Conservation (phyloP, 2,888 invertebrate genomes). For the Malachius bipustulatus region DNA sequence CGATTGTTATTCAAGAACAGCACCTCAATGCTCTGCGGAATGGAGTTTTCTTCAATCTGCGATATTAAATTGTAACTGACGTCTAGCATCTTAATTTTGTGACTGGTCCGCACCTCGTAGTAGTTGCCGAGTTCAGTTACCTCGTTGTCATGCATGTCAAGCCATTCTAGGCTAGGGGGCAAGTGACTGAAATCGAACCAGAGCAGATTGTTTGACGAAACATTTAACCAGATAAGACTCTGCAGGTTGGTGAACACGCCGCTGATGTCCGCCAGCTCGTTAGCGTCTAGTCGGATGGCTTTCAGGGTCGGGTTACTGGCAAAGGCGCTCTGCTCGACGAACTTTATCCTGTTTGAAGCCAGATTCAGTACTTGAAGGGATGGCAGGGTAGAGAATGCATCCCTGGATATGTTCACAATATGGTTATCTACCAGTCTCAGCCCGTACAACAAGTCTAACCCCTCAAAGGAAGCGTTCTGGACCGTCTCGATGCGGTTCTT, state of each 20-base stretch:
- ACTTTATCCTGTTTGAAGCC: constrained; percentile 65
- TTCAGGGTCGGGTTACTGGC: constrained; percentile 59
- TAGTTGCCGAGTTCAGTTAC: constrained; percentile 64
- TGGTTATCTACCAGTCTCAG: constrained; percentile 70
- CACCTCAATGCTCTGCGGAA: constrained; percentile 63
- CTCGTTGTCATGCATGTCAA: constrained; percentile 71
- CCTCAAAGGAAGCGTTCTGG: constrained; percentile 58
- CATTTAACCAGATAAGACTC: constrained; percentile 67
- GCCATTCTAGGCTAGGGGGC: constrained; percentile 62
- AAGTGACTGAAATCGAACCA: constrained; percentile 75
- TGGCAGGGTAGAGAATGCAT: constrained; percentile 58
- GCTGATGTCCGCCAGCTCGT: constrained; percentile 64
- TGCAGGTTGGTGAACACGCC: constrained; percentile 64
- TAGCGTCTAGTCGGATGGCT: constrained; percentile 66
- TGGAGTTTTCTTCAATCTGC: constrained; percentile 53
- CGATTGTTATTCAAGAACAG: constrained; percentile 63
- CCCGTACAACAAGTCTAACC: constrained; percentile 61
- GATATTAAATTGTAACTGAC: constrained; percentile 61
- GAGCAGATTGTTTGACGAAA: constrained; percentile 63
- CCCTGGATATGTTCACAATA: constrained; percentile 62
- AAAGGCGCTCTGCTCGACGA: constrained; percentile 68
- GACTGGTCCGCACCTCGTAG: constrained; percentile 51
- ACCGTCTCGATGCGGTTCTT: constrained; percentile 68
- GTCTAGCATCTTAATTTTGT: constrained; percentile 64
- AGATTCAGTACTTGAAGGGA: constrained; percentile 68